Conservation (phyloP, 2,113 vertebrate genomes). For the Sakesphorus luctuosus region DNA sequence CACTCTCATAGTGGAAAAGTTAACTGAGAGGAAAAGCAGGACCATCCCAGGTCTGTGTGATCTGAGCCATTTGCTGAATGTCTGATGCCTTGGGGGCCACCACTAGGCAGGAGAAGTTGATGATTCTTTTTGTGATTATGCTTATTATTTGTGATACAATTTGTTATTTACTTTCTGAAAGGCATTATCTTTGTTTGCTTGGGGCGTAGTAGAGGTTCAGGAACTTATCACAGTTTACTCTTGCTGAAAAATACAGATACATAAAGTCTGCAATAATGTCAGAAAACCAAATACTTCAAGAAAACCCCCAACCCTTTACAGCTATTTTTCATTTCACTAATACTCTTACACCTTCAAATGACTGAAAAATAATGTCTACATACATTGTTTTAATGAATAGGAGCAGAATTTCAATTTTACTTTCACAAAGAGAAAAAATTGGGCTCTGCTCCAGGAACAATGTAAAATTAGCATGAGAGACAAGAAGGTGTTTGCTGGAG, state of each 20-base stretch:
- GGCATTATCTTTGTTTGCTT: neutral
- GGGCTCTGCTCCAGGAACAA: neutral
- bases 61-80: neutral
- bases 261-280: neutral
- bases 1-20: conserved; percentile 21
- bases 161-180: neutral
- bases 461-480: conserved; percentile 5
- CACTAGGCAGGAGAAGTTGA: neutral
- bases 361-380: neutral
- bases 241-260: neutral
- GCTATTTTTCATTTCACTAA: neutral
- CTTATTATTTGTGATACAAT: neutral
- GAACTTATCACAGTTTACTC: neutral
- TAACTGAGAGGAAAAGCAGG: conserved; percentile 34
- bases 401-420: neutral
- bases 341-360: neutral
- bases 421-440: neutral
- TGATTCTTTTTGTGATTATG: neutral
- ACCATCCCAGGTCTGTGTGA: neutral
- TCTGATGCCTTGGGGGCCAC: neutral
- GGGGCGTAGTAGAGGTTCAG: neutral
- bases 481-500: neutral
- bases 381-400: neutral
- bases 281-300: neutral
- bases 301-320: neutral